phyloP scores from a whole-genome alignment of 2,888 invertebrate species.

The Amorpha juglandis region DNA sequence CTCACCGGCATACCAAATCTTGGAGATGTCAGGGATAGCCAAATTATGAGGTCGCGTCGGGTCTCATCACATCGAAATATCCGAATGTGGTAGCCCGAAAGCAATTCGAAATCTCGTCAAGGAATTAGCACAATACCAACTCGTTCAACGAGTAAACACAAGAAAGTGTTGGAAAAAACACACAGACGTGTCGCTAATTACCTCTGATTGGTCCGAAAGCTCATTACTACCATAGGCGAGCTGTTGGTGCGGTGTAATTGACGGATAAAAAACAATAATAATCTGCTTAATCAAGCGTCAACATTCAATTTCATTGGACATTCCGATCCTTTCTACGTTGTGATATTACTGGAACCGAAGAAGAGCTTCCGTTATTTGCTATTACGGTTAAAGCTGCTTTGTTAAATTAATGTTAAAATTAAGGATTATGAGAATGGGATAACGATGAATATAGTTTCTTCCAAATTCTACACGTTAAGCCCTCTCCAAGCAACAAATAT shows the following conservation, averaged over 20 bases:
- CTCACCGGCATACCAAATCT: too few relatives aligned
- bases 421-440: too few relatives aligned
- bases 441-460: too few relatives aligned
- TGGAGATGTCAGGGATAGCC: too few relatives aligned
- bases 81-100: background rate
- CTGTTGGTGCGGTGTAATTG: conserved; percentile 6
- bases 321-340: conserved; percentile 22
- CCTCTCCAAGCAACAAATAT: too few relatives aligned
- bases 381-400: too few relatives aligned
- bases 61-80: background rate
- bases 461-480: too few relatives aligned
- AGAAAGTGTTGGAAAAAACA: conserved; percentile 13
- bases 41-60: too few relatives aligned
- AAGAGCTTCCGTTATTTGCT: background rate
- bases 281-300: conserved; percentile 27
- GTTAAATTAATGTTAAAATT: too few relatives aligned
- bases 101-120: conserved; percentile 1
- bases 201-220: conserved; percentile 27
- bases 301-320: conserved; percentile 30
- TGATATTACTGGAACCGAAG: conserved; percentile 6
- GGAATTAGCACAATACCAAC: conserved; percentile 4
- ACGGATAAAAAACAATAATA: conserved; percentile 26
- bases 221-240: conserved; percentile 25
- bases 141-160: conserved; percentile 6
- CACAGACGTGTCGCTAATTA: conserved; percentile 9